These are phyloP conservation scores for Alsophila aescularia DNA, from an alignment of 2,888 invertebrate species.

Conservation along the genomic window DNA sequence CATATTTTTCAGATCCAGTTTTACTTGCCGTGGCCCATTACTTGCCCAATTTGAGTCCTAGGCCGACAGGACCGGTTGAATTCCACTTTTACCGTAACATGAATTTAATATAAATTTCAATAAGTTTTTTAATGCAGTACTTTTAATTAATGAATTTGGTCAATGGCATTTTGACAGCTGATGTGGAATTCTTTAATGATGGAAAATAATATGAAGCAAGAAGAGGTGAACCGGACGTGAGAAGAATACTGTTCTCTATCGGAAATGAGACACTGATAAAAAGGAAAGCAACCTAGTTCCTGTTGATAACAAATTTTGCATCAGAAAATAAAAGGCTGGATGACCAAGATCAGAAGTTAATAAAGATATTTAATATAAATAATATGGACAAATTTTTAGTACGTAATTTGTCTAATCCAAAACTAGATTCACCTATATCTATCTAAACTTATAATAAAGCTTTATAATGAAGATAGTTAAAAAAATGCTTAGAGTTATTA, in stretches of 20 bases:
- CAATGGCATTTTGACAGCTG: constrained; percentile 15
- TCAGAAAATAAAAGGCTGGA: no score
- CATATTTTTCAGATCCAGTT: constrained; percentile 43
- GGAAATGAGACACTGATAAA: no score
- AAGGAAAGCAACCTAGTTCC: no score
- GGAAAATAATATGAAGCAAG: constrained; percentile 7
- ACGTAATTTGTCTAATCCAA: no score
- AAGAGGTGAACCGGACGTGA: constrained; percentile 1
- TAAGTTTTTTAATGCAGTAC: constrained; percentile 9
- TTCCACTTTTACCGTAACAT: constrained; percentile 46
- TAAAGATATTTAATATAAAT: no score
- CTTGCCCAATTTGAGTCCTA: constrained; percentile 46
- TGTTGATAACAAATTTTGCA: no score
- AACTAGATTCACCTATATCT: no score
- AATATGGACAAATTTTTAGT: no score
- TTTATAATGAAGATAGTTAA: no score
- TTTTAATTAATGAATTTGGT: constrained; percentile 19
- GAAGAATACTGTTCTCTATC: neutral
- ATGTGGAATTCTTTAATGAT: constrained; percentile 12
- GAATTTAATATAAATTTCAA: constrained; percentile 15
- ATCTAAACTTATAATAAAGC: no score
- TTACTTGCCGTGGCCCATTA: constrained; percentile 35
- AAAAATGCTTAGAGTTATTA: no score
- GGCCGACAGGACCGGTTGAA: constrained; percentile 43
- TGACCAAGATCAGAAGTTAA: no score